A percentile compares a stretch with the other conserved stretches of the same genome.
Evolutionary conservation across 1,140 invertebrate species (phyloP).

Genomic region (Ectropis grisescens): DNA sequence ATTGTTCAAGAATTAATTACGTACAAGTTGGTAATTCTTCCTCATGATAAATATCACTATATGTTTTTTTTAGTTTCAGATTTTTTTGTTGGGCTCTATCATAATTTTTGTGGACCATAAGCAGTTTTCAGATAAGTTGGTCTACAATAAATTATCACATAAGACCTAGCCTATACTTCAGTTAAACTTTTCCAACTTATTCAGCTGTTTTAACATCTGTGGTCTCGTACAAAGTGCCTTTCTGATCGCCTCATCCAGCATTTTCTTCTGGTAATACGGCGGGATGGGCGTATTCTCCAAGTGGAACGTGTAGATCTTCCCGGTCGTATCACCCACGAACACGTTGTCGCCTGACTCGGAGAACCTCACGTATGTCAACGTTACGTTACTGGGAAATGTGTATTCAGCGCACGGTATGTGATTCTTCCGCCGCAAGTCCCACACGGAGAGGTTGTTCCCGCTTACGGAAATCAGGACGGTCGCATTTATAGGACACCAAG

Average conservation of each 20-base stretch:
- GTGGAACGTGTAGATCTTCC: constrained; percentile 75
- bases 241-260: constrained; percentile 72
- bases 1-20: too few relatives aligned
- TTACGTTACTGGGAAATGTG: constrained; percentile 44
- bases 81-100: too few relatives aligned
- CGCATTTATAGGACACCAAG: constrained; percentile 86
- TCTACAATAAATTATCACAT: too few relatives aligned
- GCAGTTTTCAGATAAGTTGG: too few relatives aligned
- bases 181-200: constrained; percentile 63
- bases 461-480: constrained; percentile 85
- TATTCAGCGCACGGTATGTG: constrained; percentile 75
- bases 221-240: constrained; percentile 75
- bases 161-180: too few relatives aligned
- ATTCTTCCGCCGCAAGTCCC: constrained; percentile 79
- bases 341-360: constrained; percentile 76
- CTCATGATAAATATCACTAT: too few relatives aligned
- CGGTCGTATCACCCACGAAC: constrained; percentile 74
- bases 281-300: constrained; percentile 78
- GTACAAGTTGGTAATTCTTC: too few relatives aligned
- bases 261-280: constrained; percentile 73
- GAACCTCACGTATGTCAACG: constrained; percentile 71
- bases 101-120: too few relatives aligned
- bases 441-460: constrained; percentile 78
- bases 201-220: constrained; percentile 70
- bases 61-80: too few relatives aligned